Evolutionary conservation across 2,888 invertebrate species (phyloP), one percentile per base, ranked within the genome.

Genomic region (Noctua fimbriata): DNA sequence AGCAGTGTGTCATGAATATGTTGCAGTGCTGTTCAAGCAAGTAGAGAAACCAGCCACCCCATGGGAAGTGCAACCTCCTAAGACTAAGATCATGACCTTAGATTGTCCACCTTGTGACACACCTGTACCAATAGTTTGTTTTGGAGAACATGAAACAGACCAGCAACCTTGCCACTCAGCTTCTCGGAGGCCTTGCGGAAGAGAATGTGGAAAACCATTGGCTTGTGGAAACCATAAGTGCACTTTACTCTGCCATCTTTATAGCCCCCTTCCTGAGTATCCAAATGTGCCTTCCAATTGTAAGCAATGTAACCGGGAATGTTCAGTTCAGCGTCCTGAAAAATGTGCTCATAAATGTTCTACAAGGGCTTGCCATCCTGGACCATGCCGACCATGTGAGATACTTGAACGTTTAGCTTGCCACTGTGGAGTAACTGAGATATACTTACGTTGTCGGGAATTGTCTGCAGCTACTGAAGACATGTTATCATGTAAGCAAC

Each of bases 191-290:
- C 98, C 98, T 14, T 99, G 99, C 92, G 98, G 98, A 2, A 97
- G 98, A 87, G 95, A 97, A 32, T 99, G 99, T 94, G 98, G 98
- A 0, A 97, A 97, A 76, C 92, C 95, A 5, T 95, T 99, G 24
- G 92, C 96, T 2, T 99, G 99, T 93, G 98, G 98, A 2, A 98
- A 98, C 92, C 99, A 99, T 92, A 96, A 91, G 0, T 99, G 99
- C 93, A 92, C 95, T 28, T 92, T 97, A 73, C 94, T 97, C 28
- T 99, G 99, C 92, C 99, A 99, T 88, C 94, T 97, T 1, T 90
- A 93, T 69, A 85, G 76, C 44, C 79, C 88, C n/a, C 89, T 93
- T 88, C 83, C 93, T 69, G 87, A 93, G 28, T 94, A 94, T 76
- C 95, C 94, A 95, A 98, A 87, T 95, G 96, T 94, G 93, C 97